Base-by-base conservation (phyloP, 2,797 vertebrate genomes). In the Cyprinodon diabolis region DNA sequence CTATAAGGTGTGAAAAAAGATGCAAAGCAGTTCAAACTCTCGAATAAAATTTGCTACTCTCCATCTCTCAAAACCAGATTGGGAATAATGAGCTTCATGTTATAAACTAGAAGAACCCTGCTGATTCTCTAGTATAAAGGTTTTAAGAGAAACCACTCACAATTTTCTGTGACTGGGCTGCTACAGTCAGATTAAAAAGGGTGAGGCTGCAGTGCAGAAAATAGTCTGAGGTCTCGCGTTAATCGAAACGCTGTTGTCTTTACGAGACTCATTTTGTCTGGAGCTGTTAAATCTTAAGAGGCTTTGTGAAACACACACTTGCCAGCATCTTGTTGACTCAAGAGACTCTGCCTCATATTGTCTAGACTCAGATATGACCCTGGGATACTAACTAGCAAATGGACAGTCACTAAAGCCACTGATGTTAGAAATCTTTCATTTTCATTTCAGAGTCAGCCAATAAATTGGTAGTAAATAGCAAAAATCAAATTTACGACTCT, bases 261-360 rank as follows among this genome's bases (percentile, higher is more conserved):
- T 25, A 35, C 62, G 30, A 68, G 62, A 57, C 17, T 71, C 21
- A 6, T 25, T 76, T 75, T 68, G 13, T 56, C 60, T 74, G 60
- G 17, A 69, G 52, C 43, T 63, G 48, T 43, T 63, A 63, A 63
- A 63, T 43, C 60, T 21, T 11, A 43, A 63, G 60, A 30, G 17
- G 48, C 67, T 58, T 48, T 30, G 51, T 45, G 21, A 35, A 17
- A 25, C 40, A 58, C 49, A 8, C 6, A 19, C 52, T 17, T 1
- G 6, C 30, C 12, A 23, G 49, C 49, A 45, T 72, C 37, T 19
- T 30, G 49, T 52, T 74, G 19, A 66, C 66, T 70, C 23, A 43
- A 35, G 52, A 37, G 69, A 69, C 0, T 10, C 15, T 68, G 54
- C 12, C 65, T 60, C 25, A 15, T 21, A 11, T n/a, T 62, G 40